Base-by-base conservation (phyloP, 2,888 invertebrate species). In the Gymnoscelis rufifasciata region DNA sequence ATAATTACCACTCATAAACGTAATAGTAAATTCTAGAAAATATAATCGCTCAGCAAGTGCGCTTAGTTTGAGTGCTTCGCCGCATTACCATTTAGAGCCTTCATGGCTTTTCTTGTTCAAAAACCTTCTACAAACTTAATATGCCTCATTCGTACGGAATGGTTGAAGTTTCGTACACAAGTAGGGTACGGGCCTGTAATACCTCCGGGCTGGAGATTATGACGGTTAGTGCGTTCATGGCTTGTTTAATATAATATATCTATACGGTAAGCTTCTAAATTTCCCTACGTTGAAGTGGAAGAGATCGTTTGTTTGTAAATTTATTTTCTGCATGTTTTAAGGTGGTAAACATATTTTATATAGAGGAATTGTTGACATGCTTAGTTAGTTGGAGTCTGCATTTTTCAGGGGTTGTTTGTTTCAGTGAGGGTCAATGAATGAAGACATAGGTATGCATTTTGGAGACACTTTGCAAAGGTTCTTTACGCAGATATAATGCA, bases 191-290 rank as follows among this genome's bases (percentile, higher is more conserved):
- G 59, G 63, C 51, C 61, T 51, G 55, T 71, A 70, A 68, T 66
- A 66, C 74, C 71, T 66, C 47, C 45, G 68, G 67, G 49, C 61
- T 64, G 60, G 60, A 74, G 66, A 68, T 68, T 69, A 68, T 66
- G 58, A 52, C 57, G 59, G 59, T 62, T 68, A 66, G 65, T 66
- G 59, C 58, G 59, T 68, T 61, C 62, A 60, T 51, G 56, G 51
- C 58, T 57, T 41, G 43, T 56, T 53, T 44, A 38, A 43, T 45
- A 64, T 35, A 8, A 15, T 3, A 35, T 19, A 35, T 19, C 35
- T 35, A 23, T n/a, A 33, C 14, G 1, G 15, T 10, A 15, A 14
- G 31, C 14, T 33, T 4, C 10, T 5, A 13, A 14, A 5, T 13
- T 14, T 33, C 30, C 13, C 14, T 33, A 2, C 6, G 14, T 33